These are phyloP conservation scores for Ptilonorhynchus violaceus DNA, from an alignment of 2,113 vertebrate genomes.

Conservation along the genomic window DNA sequence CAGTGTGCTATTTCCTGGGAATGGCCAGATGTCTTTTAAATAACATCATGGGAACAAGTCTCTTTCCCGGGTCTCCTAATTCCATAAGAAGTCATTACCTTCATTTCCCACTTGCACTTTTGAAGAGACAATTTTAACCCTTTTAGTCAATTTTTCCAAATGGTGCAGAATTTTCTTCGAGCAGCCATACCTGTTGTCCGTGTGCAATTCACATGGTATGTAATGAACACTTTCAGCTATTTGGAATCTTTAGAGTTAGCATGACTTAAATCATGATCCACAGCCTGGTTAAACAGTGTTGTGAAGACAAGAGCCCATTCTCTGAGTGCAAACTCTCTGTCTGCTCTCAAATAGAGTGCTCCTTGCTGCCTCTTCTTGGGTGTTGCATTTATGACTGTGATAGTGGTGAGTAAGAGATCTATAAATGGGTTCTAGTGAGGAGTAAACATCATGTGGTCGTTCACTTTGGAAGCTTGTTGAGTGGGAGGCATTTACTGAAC, in stretches of 20 bases:
- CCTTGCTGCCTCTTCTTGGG: conserved; percentile 44
- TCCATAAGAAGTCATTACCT: background rate
- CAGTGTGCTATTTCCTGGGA: background rate
- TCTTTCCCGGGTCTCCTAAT: background rate
- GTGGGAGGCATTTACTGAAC: conserved; percentile 51
- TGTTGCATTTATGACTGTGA: background rate
- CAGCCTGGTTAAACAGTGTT: background rate
- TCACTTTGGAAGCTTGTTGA: conserved; percentile 52
- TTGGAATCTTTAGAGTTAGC: background rate
- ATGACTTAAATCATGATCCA: background rate
- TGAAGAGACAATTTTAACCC: background rate
- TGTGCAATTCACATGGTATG: background rate
- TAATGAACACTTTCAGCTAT: background rate
- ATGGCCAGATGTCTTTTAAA: background rate
- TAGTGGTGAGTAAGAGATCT: conserved; percentile 73
- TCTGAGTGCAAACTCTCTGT: background rate
- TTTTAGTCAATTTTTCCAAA: background rate
- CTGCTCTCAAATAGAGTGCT: background rate
- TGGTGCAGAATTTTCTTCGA: background rate
- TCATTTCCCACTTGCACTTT: background rate
- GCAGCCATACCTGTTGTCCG: background rate
- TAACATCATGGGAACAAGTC: background rate
- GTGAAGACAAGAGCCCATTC: background rate
- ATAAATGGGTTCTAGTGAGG: conserved; percentile 71
- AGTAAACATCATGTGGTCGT: conserved; percentile 76